A percentile compares a stretch with the other conserved stretches of the same genome.
Conservation (phyloP, 2,797 vertebrate genomes). For the Agapornis canus region DNA sequence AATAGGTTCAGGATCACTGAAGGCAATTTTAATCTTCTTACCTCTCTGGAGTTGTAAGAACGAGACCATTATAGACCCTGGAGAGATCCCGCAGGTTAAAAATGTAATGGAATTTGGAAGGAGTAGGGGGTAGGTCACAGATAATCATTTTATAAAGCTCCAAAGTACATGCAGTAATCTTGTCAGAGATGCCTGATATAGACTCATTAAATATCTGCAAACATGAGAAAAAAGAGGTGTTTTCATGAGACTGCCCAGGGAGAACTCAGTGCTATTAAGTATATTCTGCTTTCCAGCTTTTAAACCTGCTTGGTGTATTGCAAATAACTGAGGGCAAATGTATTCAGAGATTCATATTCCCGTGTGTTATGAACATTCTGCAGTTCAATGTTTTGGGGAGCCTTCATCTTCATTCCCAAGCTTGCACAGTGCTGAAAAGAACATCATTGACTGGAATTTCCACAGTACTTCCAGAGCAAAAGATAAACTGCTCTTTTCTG, state of each 20-base stretch:
- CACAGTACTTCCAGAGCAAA: background rate
- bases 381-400: background rate
- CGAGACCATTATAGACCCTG: slow-evolving; percentile 88
- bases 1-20: background rate
- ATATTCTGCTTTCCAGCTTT: background rate
- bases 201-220: slow-evolving; percentile 84
- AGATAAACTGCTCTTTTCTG: background rate
- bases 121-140: slow-evolving; percentile 90
- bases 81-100: slow-evolving; percentile 96
- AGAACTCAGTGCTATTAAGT: background rate
- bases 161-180: slow-evolving; percentile 88
- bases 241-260: background rate
- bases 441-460: background rate
- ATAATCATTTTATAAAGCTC: slow-evolving; percentile 87
- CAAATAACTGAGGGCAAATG: background rate
- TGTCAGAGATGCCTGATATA: slow-evolving; percentile 81
- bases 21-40: slow-evolving; percentile 58
- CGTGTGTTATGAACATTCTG: background rate
- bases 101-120: slow-evolving; percentile 98
- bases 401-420: background rate
- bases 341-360: background rate
- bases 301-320: background rate
- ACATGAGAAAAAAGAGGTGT: background rate
- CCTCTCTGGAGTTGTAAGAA: slow-evolving; percentile 88
- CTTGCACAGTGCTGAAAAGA: background rate